Conservation (phyloP, 2,888 invertebrate genomes). For the Erebia aethiops region DNA sequence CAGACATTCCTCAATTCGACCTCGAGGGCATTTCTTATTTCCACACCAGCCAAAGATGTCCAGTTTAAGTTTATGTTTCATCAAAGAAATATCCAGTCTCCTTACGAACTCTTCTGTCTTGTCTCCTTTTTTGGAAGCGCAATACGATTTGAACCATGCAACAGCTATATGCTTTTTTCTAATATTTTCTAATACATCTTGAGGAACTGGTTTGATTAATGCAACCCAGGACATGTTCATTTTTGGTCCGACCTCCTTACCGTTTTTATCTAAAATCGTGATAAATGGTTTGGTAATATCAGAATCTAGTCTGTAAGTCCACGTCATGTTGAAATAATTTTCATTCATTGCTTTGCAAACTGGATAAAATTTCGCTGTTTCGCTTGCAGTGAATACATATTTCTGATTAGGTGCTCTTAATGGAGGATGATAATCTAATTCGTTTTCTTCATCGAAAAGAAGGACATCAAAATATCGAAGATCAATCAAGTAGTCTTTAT, state of each 20-base stretch:
- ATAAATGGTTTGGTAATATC: conserved; percentile 60
- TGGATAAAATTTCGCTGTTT: conserved; percentile 58
- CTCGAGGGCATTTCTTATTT: conserved; percentile 53
- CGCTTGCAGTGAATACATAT: conserved; percentile 73
- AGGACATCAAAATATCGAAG: conserved; percentile 73
- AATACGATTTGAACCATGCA: conserved; percentile 70
- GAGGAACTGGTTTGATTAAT: conserved; percentile 51
- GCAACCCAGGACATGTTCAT: conserved; percentile 58
- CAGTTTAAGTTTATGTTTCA: conserved; percentile 51
- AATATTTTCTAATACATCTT: conserved; percentile 49
- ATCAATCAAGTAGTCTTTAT: conserved; percentile 57
- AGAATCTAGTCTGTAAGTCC: conserved; percentile 67
- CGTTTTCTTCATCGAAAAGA: conserved; percentile 75
- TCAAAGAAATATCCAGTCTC: conserved; percentile 49
- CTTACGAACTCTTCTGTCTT: conserved; percentile 41
- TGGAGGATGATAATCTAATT: conserved; percentile 56
- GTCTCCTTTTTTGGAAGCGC: conserved; percentile 50
- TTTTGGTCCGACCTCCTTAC: conserved; percentile 62
- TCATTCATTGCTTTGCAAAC: conserved; percentile 56
- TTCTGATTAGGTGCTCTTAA: conserved; percentile 65
- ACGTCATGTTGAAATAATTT: conserved; percentile 63
- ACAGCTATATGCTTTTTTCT: conserved; percentile 59
- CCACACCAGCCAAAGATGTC: conserved; percentile 70
- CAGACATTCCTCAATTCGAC: conserved; percentile 57
- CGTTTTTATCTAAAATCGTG: conserved; percentile 53